Evolutionary conservation across 1,140 invertebrate species (phyloP).

Genomic region (Drosophila kepulauana): DNA sequence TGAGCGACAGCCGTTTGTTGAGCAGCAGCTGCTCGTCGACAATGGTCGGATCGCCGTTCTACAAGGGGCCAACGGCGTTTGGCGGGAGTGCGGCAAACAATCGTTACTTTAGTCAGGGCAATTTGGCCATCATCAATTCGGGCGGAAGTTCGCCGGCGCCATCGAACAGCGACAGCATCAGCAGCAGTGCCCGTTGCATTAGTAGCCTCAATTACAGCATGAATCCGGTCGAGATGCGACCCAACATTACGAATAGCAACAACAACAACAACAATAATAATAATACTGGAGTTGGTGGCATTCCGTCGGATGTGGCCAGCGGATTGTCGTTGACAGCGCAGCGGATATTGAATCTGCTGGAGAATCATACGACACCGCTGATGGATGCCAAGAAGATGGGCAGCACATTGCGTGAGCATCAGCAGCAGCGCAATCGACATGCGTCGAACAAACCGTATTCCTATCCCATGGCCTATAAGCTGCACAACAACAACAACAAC

Average conservation of each 20-base stretch:
- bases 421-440: slow-evolving; percentile 30
- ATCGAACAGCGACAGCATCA: slow-evolving; percentile 29
- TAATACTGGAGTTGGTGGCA: background rate
- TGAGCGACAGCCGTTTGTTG: slow-evolving; percentile 80
- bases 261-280: background rate
- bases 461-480: background rate
- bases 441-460: slow-evolving; percentile 17
- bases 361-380: slow-evolving; percentile 90
- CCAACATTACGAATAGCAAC: background rate
- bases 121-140: slow-evolving; percentile 52
- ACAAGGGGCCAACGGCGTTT: slow-evolving; percentile 91
- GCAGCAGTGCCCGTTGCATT: background rate
- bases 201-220: slow-evolving; percentile 42
- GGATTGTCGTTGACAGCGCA: slow-evolving; percentile 88
- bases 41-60: slow-evolving; percentile 89
- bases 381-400: slow-evolving; percentile 90
- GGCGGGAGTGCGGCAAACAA: slow-evolving; percentile 91
- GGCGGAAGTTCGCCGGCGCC: slow-evolving; percentile 51
- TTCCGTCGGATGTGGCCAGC: background rate
- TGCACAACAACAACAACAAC: background rate
- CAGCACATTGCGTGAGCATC: slow-evolving; percentile 70
- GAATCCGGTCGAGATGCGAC: slow-evolving; percentile 62
- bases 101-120: slow-evolving; percentile 77
- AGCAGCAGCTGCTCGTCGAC: slow-evolving; percentile 49
- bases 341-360: slow-evolving; percentile 89